A percentile compares a stretch with the other conserved stretches of the same genome.
phyloP scores from a whole-genome alignment of 2,888 invertebrate species.

The Eulithis testata region DNA sequence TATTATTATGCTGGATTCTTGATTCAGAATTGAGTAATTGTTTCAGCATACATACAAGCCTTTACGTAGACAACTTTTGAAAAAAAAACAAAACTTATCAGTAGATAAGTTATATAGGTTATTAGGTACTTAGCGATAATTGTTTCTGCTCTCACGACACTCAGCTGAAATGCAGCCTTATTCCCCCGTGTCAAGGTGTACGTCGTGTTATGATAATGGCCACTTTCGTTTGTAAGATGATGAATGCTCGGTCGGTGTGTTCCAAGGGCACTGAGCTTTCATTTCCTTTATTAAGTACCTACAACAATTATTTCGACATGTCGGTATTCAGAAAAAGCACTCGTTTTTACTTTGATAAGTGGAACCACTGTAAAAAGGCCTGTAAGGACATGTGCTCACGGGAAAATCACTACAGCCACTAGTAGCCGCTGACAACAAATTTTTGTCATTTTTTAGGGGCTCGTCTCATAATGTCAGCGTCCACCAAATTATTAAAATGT shows the following conservation, averaged over 20 bases:
- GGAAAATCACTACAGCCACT: no score
- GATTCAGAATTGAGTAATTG: no score
- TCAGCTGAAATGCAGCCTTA: not conserved
- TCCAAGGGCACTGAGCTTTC: conserved; percentile 6
- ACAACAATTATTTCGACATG: not conserved
- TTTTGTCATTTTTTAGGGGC: no score
- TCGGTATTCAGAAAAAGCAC: not conserved
- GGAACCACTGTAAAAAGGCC: no score
- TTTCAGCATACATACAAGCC: no score
- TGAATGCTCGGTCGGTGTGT: not conserved
- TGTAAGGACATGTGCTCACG: no score
- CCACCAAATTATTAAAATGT: no score
- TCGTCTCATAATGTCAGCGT: no score
- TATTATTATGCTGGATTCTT: no score
- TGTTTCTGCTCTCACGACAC: conserved; percentile 1
- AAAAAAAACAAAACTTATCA: conserved; percentile 8
- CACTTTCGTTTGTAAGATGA: conserved; percentile 8
- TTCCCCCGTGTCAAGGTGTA: not conserved
- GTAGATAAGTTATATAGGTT: no score
- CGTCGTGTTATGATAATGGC: not conserved
- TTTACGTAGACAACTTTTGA: not conserved
- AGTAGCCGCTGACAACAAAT: no score
- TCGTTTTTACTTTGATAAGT: not conserved
- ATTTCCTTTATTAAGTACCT: conserved; percentile 8
- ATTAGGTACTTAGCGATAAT: conserved; percentile 1